phyloP scores from a whole-genome alignment of 2,113 vertebrate species.

The Pteropus alecto region DNA sequence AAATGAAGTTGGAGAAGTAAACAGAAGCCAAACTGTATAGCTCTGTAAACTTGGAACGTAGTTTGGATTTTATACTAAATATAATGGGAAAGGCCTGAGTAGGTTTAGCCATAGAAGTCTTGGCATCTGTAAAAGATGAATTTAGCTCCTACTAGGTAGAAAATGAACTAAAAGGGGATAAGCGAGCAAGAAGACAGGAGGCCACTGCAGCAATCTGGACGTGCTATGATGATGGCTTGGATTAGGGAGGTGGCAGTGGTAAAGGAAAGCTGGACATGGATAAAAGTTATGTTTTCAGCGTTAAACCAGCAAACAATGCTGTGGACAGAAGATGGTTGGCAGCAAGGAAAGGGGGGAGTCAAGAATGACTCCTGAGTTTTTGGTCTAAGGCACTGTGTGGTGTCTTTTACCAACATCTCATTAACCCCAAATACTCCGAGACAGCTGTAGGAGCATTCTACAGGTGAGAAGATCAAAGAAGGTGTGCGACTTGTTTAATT shows the following conservation, averaged over 20 bases:
- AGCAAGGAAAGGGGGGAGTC: background rate
- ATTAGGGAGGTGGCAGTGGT: background rate
- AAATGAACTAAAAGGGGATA: background rate
- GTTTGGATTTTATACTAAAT: conserved; percentile 1
- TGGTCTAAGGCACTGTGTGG: background rate
- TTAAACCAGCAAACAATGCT: background rate
- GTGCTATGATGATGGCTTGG: background rate
- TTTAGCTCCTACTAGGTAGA: background rate
- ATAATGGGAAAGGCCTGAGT: background rate
- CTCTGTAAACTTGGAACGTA: background rate
- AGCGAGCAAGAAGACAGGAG: background rate
- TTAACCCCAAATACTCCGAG: background rate
- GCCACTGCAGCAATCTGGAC: background rate
- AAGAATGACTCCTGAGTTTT: background rate
- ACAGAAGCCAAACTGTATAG: background rate
- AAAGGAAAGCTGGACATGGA: background rate
- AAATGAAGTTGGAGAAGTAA: background rate
- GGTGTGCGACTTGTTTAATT: background rate
- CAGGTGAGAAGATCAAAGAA: background rate
- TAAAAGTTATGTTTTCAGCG: background rate
- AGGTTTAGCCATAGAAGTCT: background rate
- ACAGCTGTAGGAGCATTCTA: background rate
- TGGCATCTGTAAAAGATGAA: background rate
- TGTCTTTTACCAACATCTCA: background rate
- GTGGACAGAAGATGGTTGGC: background rate